Base-by-base conservation (phyloP, 2,888 invertebrate genomes). In the Apocheima hispidaria region DNA sequence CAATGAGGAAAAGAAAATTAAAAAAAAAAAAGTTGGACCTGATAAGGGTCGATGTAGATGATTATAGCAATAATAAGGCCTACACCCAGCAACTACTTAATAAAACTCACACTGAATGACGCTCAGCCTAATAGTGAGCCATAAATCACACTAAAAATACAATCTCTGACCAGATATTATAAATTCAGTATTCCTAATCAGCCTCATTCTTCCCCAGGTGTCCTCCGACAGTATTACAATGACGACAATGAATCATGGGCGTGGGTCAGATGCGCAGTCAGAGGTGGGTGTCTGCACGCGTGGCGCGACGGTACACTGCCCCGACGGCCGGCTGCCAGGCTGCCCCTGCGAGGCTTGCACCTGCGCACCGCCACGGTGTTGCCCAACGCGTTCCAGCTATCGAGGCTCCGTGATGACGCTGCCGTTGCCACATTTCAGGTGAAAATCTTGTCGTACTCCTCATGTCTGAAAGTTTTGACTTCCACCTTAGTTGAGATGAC, bases 341-440 rank as follows among this genome's bases (percentile, higher is more conserved):
- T 90, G 60, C 91, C 90, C 2, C 83, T 91, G 68, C 83, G 89
- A 2, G 88, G 87, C 68, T 77, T 92, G 67, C 90, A 90, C 68
- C 82, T 89, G 59, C 86, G 87, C 7, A 82, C 88, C n/a, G 86
- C 89, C 18, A 73, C 81, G 2, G 66, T 71, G 58, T 77, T 92
- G 71, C 89, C 89, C 59, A 88, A 92, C 72, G 92, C 92, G 65
- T 92, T 92, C 79, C 91, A 91, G 78, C 82, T 92, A 69, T 92
- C 92, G 66, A 78, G 91, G 72, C 79, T 90, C 75, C 86, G 84
- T 69, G 92, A 92, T 73, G 90, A 92, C 81, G 70, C 86, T 65
- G 82, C 91, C 74, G 91, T 92, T 82, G 92, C 92, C 82, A 92
- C 92, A 68, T 92, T 92, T 81, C 92, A 92, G 92, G 92, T 90